Conservation (phyloP, 2,797 vertebrate genomes). For the Cottoperca gobio region DNA sequence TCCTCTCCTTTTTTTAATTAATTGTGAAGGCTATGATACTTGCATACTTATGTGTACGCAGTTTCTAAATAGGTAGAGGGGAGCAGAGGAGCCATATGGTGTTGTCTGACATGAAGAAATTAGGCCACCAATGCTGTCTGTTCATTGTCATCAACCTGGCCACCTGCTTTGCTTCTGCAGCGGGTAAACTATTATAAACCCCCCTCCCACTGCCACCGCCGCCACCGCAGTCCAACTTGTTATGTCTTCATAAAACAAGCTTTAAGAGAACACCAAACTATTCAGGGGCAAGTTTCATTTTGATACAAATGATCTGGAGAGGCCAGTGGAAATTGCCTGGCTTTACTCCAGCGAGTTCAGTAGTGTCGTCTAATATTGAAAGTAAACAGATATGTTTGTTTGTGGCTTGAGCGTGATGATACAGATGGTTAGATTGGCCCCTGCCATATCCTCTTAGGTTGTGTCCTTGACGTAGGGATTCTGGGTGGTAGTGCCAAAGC, state of each 20-base stretch:
- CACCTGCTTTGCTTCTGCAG: constrained; percentile 81
- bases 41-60: constrained; percentile 81
- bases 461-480: constrained; percentile 77
- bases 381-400: constrained; percentile 65
- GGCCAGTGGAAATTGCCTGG: constrained; percentile 58
- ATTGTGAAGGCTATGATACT: constrained; percentile 81
- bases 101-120: constrained; percentile 88
- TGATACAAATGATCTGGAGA: constrained; percentile 53
- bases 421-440: constrained; percentile 73
- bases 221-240: constrained; percentile 47
- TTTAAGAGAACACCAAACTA: constrained; percentile 44
- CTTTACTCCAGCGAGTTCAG: constrained; percentile 49
- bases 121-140: constrained; percentile 88
- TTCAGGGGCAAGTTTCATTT: constrained; percentile 43
- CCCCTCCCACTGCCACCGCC: constrained; percentile 30
- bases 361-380: constrained; percentile 59
- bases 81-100: constrained; percentile 86
- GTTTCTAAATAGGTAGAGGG: constrained; percentile 83
- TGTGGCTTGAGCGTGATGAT: constrained; percentile 46
- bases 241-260: constrained; percentile 66
- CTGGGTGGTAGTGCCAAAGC: constrained; percentile 69
- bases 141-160: constrained; percentile 86
- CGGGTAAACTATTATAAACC: constrained; percentile 58
- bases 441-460: constrained; percentile 67
- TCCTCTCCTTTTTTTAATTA: constrained; percentile 82